Percentiles rank a stretch among this genome's conserved stretches.
Evolutionary conservation across 2,888 invertebrate species (phyloP).

Genomic region (Tetragnatha montana): DNA sequence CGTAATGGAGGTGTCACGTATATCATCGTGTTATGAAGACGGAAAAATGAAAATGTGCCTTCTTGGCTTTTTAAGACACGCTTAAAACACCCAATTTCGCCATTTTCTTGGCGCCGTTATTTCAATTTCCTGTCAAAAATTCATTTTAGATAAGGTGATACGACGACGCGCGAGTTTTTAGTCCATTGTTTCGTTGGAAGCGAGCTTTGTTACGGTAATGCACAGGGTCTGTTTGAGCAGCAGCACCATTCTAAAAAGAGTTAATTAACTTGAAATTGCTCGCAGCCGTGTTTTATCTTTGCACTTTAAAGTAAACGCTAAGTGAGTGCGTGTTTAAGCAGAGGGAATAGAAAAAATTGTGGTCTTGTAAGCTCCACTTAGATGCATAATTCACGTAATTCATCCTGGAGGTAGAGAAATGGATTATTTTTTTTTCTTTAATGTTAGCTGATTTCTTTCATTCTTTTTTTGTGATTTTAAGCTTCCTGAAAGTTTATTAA

Average conservation of each 20-base stretch:
- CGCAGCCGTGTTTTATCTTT: not conserved
- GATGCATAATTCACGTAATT: not conserved
- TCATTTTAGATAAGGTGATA: not conserved
- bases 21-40: slow-evolving; percentile 19
- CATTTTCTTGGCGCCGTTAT: not conserved
- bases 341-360: not conserved
- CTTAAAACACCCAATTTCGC: not conserved
- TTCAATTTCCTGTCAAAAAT: slow-evolving; percentile 7
- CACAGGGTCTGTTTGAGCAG: not conserved
- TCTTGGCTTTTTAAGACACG: slow-evolving; percentile 6
- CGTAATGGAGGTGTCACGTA: slow-evolving; percentile 51
- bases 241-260: not conserved
- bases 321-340: no score
- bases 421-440: no score
- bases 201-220: not conserved
- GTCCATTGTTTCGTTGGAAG: not conserved
- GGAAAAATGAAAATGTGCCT: not conserved
- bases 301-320: not conserved
- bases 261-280: not conserved
- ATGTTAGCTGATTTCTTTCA: no score
- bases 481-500: no score
- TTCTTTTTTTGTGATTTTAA: no score
- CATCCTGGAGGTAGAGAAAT: not conserved
- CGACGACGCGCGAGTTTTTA: not conserved
- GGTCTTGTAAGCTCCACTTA: not conserved